Conservation (phyloP, 1,140 invertebrate species). For the Ceratina australensis region DNA sequence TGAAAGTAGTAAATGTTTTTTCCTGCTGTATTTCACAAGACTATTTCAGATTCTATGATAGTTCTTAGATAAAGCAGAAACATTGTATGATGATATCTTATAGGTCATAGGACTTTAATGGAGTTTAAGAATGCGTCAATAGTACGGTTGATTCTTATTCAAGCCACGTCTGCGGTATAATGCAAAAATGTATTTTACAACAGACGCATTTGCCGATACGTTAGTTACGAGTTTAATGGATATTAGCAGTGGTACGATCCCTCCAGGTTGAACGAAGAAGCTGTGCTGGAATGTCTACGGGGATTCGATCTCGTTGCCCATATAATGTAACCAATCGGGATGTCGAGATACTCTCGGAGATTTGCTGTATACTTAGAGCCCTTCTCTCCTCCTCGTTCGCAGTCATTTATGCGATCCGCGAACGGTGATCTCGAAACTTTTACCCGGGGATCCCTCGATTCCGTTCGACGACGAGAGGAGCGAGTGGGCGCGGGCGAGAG, state of each 20-base stretch:
- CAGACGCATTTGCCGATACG: neutral
- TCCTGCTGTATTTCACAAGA: no score
- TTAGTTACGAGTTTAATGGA: neutral
- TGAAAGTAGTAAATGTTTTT: no score
- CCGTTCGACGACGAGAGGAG: neutral
- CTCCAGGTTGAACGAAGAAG: neutral
- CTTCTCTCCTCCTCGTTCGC: neutral
- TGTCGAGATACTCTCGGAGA: neutral
- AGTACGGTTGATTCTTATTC: no score
- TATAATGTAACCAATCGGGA: neutral
- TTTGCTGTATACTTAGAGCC: no score
- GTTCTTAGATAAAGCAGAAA: no score
- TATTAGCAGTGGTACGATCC: neutral
- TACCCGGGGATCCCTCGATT: slow-evolving; percentile 15
- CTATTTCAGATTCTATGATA: no score
- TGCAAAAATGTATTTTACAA: no score
- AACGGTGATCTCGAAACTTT: slow-evolving; percentile 37
- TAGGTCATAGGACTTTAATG: no score
- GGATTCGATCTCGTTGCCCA: neutral
- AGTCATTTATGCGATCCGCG: slow-evolving; percentile 26
- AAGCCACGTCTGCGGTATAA: no score
- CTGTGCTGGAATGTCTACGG: neutral
- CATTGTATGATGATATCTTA: no score
- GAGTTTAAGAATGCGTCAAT: no score
- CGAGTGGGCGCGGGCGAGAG: neutral